A percentile compares a stretch with the other conserved stretches of the same genome.
Evolutionary conservation across 2,797 vertebrate species (phyloP).

Genomic region (Urophycis tenuis): DNA sequence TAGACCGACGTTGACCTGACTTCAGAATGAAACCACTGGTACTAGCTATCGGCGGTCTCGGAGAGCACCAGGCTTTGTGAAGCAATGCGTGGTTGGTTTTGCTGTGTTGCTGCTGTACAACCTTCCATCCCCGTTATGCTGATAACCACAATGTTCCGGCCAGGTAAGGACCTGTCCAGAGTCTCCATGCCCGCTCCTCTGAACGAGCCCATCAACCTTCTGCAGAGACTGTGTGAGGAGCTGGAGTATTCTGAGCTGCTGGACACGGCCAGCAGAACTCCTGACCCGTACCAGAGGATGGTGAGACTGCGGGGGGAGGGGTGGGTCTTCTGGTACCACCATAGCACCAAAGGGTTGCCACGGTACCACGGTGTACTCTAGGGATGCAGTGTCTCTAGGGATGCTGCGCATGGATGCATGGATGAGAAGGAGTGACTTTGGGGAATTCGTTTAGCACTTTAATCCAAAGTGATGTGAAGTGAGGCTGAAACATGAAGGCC

Average conservation of each 20-base stretch:
- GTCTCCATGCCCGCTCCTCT: conserved; percentile 88
- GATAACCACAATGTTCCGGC: background rate
- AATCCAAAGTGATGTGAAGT: too few relatives aligned
- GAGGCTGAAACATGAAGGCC: too few relatives aligned
- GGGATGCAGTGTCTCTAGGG: too few relatives aligned
- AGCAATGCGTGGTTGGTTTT: background rate
- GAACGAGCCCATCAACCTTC: conserved; percentile 74
- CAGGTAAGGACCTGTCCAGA: conserved; percentile 84
- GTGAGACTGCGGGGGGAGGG: conserved; percentile 62
- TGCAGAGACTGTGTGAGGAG: conserved; percentile 88
- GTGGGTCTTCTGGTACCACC: background rate
- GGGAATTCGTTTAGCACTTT: too few relatives aligned
- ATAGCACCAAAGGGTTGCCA: too few relatives aligned
- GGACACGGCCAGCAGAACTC: conserved; percentile 73
- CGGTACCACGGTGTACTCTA: too few relatives aligned
- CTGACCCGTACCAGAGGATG: conserved; percentile 86
- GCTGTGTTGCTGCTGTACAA: background rate
- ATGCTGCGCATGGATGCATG: too few relatives aligned
- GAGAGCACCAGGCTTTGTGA: too few relatives aligned
- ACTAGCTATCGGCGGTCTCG: too few relatives aligned
- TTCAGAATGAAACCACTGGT: too few relatives aligned
- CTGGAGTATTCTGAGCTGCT: conserved; percentile 86
- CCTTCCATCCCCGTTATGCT: background rate
- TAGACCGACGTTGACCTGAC: too few relatives aligned
- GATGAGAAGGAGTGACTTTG: too few relatives aligned